Conservation (phyloP, 2,888 invertebrate species). For the Drosophila mimetica region DNA sequence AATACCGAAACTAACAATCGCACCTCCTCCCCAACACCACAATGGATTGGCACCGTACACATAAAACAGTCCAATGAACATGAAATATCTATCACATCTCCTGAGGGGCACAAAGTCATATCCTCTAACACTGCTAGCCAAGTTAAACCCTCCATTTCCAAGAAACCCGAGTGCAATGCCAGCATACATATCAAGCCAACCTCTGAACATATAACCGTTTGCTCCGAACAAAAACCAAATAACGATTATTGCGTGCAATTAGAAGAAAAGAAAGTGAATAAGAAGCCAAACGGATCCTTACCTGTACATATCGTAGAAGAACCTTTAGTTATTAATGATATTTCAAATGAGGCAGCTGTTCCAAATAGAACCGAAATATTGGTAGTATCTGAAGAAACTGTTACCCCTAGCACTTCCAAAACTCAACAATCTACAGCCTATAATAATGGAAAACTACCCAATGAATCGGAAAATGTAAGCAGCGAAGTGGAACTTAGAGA, state of each 20-base stretch:
- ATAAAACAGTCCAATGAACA: slow-evolving; percentile 5
- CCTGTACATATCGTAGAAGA: not conserved
- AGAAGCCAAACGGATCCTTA: not conserved
- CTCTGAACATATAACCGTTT: not conserved
- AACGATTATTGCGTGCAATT: not conserved
- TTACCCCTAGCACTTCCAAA: not conserved
- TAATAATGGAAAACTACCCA: not conserved
- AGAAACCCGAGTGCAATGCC: slow-evolving; percentile 6
- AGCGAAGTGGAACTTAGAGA: not conserved
- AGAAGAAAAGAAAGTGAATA: slow-evolving; percentile 8
- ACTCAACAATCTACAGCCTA: not conserved
- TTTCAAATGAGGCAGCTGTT: not conserved
- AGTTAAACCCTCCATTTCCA: slow-evolving; percentile 7
- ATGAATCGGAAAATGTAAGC: not conserved
- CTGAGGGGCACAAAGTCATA: not conserved
- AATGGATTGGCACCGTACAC: slow-evolving; percentile 19
- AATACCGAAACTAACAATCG: not conserved
- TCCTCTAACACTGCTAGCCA: not conserved
- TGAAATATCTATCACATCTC: slow-evolving; percentile 3
- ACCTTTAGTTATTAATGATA: slow-evolving; percentile 3
- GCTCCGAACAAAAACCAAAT: slow-evolving; percentile 3
- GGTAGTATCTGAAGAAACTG: not conserved
- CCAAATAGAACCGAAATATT: not conserved
- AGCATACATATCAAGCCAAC: slow-evolving; percentile 18
- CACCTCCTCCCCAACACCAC: slow-evolving; percentile 18